A percentile compares a stretch with the other conserved stretches of the same genome.
These are phyloP conservation scores for Chironomus tepperi DNA, from an alignment of 1,140 invertebrate genomes.

Conservation along the genomic window DNA sequence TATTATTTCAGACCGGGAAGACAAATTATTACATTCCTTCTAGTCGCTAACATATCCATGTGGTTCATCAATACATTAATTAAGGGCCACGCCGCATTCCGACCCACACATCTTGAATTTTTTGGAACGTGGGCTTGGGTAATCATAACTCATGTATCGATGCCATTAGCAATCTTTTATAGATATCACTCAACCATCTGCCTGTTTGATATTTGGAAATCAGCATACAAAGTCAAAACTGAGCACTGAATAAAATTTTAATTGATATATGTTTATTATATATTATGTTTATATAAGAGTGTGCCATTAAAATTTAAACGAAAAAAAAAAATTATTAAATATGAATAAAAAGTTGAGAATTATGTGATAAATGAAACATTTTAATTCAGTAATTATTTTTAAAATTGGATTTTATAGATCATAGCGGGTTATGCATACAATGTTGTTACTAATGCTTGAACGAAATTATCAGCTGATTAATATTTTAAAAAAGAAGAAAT, in stretches of 20 bases:
- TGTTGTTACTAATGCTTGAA: no score
- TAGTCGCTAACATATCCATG: conserved; percentile 70
- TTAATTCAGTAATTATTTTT: no score
- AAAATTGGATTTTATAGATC: no score
- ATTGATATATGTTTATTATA: background rate
- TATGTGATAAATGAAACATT: no score
- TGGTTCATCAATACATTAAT: conserved; percentile 73
- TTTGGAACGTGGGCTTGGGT: conserved; percentile 73
- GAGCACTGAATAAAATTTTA: background rate
- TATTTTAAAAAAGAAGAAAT: no score
- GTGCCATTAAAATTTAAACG: conserved; percentile 5
- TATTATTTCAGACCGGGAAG: conserved; percentile 47
- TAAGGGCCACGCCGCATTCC: conserved; percentile 61
- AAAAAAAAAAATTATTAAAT: background rate
- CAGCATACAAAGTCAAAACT: conserved; percentile 62
- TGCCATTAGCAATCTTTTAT: conserved; percentile 73
- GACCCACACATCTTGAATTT: conserved; percentile 64
- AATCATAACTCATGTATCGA: conserved; percentile 68
- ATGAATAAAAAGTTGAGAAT: no score
- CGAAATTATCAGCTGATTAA: no score
- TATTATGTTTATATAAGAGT: background rate
- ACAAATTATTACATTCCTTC: conserved; percentile 67
- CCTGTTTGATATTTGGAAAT: conserved; percentile 89
- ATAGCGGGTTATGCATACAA: no score
- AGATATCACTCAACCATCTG: conserved; percentile 85